Conservation (phyloP, 2,113 vertebrate genomes). For the Himantopus leucocephalus region DNA sequence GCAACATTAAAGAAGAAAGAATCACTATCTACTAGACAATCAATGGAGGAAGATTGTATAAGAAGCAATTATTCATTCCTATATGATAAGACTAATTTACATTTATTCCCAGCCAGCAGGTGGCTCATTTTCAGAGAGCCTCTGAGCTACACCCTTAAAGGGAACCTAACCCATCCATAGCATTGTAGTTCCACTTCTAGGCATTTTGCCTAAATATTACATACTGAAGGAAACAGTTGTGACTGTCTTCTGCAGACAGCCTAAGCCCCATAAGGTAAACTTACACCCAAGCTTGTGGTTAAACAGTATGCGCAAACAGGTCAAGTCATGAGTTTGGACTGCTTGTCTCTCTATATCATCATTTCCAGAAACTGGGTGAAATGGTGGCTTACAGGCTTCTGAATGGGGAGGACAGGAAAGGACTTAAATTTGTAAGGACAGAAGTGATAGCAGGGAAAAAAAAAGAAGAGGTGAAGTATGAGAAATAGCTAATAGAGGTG, state of each 20-base stretch:
- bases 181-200: background rate
- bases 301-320: background rate
- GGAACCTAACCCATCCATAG: background rate
- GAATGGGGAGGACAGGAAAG: background rate
- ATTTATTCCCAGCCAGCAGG: background rate
- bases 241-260: background rate
- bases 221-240: background rate
- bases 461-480: background rate
- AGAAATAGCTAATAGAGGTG: background rate
- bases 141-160: background rate
- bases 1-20: background rate
- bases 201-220: background rate
- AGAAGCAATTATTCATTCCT: background rate
- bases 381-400: background rate
- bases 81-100: background rate
- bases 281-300: background rate
- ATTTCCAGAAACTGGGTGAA: background rate
- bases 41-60: background rate
- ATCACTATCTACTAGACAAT: background rate
- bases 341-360: background rate
- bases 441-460: background rate
- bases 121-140: background rate
- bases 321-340: background rate
- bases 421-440: background rate
- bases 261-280: background rate